A percentile compares a stretch with the other conserved stretches of the same genome.
Conservation (phyloP, 2,113 vertebrate species). For the Myiozetetes cayanensis region DNA sequence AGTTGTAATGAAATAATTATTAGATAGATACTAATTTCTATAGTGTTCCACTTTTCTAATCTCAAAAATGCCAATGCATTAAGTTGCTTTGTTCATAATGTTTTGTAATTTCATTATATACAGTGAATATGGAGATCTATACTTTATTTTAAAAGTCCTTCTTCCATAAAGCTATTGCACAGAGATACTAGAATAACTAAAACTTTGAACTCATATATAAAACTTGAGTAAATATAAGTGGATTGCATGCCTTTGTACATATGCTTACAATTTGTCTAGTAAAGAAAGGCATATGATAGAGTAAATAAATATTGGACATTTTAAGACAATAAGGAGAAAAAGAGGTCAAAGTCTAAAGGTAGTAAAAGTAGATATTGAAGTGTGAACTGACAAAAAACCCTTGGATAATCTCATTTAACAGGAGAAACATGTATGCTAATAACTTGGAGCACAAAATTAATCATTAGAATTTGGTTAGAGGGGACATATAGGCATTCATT, state of each 20-base stretch:
- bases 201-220: not conserved
- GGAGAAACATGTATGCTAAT: not conserved
- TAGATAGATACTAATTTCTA: not conserved
- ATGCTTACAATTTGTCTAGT: not conserved
- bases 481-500: not conserved
- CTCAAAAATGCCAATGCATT: not conserved
- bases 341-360: not conserved
- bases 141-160: not conserved
- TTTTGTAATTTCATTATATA: not conserved
- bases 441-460: not conserved
- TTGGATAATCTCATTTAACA: not conserved
- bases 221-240: not conserved
- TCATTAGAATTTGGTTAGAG: not conserved
- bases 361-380: not conserved
- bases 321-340: not conserved
- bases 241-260: not conserved
- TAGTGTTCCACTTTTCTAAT: not conserved
- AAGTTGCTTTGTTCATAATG: not conserved
- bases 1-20: not conserved
- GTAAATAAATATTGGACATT: not conserved
- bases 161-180: not conserved
- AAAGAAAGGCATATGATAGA: not conserved
- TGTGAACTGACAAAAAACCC: not conserved
- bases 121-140: not conserved
- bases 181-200: not conserved